These are phyloP conservation scores for Andrena dorsata DNA, from an alignment of 2,888 invertebrate genomes.

Conservation along the genomic window DNA sequence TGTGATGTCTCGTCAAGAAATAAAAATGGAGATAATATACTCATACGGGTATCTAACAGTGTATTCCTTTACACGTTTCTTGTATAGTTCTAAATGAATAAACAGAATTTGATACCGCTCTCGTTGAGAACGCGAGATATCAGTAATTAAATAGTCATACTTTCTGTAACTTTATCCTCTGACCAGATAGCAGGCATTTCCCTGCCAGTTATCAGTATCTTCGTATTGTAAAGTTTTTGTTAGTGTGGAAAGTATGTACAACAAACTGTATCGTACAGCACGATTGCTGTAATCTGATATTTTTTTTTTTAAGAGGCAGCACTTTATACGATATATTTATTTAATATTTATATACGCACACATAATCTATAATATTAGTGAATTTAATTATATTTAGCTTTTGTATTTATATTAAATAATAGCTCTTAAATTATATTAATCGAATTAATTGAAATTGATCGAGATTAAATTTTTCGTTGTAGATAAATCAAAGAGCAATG, in stretches of 20 bases:
- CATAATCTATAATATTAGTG: too few species aligned
- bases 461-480: constrained; percentile 21
- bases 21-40: not conserved
- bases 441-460: too few species aligned
- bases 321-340: not conserved
- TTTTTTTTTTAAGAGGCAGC: not conserved
- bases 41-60: not conserved
- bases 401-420: too few species aligned
- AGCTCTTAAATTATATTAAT: too few species aligned
- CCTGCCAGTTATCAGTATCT: constrained; percentile 17
- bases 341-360: not conserved
- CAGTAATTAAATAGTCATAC: constrained; percentile 44
- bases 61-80: not conserved
- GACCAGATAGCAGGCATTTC: constrained; percentile 34
- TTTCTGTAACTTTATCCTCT: constrained; percentile 37
- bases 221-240: constrained; percentile 20
- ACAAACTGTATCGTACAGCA: not conserved
- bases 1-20: constrained; percentile 11
- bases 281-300: not conserved
- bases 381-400: too few species aligned
- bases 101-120: constrained; percentile 24
- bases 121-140: constrained; percentile 19
- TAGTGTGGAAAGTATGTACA: constrained; percentile 8
- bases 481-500: constrained; percentile 59
- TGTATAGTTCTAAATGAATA: constrained; percentile 23